Evolutionary conservation across 2,888 invertebrate genomes (phyloP).

Genomic region (Dioctria rufipes): DNA sequence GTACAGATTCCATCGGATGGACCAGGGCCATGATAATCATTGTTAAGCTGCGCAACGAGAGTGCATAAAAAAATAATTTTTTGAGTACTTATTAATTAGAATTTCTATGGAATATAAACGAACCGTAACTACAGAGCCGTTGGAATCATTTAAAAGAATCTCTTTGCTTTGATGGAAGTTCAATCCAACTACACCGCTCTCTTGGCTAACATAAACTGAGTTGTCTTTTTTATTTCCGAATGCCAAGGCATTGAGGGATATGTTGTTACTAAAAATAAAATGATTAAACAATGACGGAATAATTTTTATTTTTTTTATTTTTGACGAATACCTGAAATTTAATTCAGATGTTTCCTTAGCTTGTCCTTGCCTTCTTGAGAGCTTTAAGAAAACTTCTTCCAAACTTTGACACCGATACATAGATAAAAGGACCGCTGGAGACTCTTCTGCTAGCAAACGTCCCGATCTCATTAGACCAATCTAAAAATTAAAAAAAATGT

Average conservation of each 20-base stretch:
- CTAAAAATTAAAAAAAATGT: conserved; percentile 71
- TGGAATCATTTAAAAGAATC: conserved; percentile 83
- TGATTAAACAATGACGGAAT: conserved; percentile 6
- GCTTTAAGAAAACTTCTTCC: conserved; percentile 93
- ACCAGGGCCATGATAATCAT: not conserved
- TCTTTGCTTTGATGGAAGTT: conserved; percentile 95
- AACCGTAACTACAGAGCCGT: conserved; percentile 74
- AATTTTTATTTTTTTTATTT: not conserved
- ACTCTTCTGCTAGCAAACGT: conserved; percentile 90
- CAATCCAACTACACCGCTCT: conserved; percentile 88
- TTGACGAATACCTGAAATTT: conserved; percentile 69
- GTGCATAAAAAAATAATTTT: not conserved
- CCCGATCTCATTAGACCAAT: conserved; percentile 97
- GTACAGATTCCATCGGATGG: not conserved
- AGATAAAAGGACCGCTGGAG: conserved; percentile 85
- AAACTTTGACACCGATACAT: conserved; percentile 88
- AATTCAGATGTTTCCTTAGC: conserved; percentile 72
- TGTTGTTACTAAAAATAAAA: conserved; percentile 77
- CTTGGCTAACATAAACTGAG: conserved; percentile 87
- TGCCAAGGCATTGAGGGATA: conserved; percentile 85
- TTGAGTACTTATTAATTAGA: not conserved
- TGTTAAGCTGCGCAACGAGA: conserved; percentile 9
- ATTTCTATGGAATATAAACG: conserved; percentile 56
- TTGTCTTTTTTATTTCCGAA: conserved; percentile 87
- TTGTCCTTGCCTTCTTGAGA: conserved; percentile 86